Evolutionary conservation across 2,888 invertebrate species (phyloP).

Genomic region (Tillus elongatus): DNA sequence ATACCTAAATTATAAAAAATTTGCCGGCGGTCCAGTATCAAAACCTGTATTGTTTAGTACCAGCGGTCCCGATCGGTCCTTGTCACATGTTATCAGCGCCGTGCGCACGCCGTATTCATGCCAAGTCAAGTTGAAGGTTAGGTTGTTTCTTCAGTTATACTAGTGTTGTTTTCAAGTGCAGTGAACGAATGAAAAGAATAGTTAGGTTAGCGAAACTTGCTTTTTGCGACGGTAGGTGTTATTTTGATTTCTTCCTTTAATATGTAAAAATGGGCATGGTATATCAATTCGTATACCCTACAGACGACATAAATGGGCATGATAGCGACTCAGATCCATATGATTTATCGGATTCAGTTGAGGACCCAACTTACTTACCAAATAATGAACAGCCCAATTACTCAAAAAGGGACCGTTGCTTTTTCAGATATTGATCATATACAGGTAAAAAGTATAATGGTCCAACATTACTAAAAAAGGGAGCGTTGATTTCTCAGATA

Average conservation of each 20-base stretch:
- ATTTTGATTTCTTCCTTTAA: neutral
- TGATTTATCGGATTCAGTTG: neutral
- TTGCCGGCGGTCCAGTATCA: neutral
- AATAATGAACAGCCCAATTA: constrained; percentile 1
- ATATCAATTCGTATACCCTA: too few species aligned
- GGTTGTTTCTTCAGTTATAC: too few species aligned
- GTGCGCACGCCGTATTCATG: too few species aligned
- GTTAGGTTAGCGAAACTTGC: neutral
- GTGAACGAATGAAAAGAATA: constrained; percentile 1
- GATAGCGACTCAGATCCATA: neutral
- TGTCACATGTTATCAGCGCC: too few species aligned
- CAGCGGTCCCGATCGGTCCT: constrained; percentile 3
- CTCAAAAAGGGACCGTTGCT: too few species aligned
- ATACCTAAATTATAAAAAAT: neutral
- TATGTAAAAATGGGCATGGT: too few species aligned
- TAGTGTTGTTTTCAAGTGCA: neutral
- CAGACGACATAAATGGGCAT: too few species aligned
- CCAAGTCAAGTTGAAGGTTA: too few species aligned
- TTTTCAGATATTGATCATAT: too few species aligned
- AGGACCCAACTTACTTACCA: constrained; percentile 2
- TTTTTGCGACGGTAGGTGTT: neutral
- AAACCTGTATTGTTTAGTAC: neutral
- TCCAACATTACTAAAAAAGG: too few species aligned
- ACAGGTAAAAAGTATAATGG: neutral
- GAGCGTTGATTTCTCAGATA: too few species aligned